phyloP scores from a whole-genome alignment of 2,113 vertebrate species.

The Cebidichthys violaceus region DNA sequence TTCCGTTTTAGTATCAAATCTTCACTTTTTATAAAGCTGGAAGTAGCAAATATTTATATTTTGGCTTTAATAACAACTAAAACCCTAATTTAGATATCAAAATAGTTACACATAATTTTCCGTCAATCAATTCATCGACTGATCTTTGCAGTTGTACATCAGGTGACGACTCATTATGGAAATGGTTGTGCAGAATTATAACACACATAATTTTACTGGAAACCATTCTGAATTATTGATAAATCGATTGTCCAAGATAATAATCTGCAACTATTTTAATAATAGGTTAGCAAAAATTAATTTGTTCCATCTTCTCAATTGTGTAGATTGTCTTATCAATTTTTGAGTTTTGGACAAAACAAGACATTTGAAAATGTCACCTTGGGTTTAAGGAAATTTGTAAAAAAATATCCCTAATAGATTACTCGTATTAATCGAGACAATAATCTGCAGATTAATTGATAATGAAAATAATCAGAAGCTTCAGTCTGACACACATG shows the following conservation, averaged over 20 bases:
- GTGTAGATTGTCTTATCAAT: not conserved
- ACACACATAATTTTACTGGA: not conserved
- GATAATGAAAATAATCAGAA: not conserved
- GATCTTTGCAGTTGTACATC: not conserved
- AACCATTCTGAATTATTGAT: not conserved
- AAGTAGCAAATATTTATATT: not conserved
- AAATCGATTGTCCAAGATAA: not conserved
- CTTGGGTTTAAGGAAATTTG: not conserved
- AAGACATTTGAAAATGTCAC: not conserved
- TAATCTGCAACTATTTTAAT: not conserved
- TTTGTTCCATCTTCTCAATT: not conserved
- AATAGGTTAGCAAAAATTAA: not conserved
- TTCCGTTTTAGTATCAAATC: not conserved
- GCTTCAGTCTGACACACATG: not conserved
- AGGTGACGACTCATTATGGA: not conserved
- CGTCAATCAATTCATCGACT: not conserved
- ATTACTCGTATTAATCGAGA: not conserved
- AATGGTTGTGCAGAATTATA: not conserved
- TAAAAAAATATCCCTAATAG: not conserved
- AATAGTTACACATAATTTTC: not conserved
- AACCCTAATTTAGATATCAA: not conserved
- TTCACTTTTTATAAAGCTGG: not conserved
- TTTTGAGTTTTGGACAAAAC: not conserved
- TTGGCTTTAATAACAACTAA: not conserved
- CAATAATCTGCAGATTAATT: slow-evolving; percentile 5